Base-by-base conservation (phyloP, 2,113 vertebrate species). In the Sturnus vulgaris region DNA sequence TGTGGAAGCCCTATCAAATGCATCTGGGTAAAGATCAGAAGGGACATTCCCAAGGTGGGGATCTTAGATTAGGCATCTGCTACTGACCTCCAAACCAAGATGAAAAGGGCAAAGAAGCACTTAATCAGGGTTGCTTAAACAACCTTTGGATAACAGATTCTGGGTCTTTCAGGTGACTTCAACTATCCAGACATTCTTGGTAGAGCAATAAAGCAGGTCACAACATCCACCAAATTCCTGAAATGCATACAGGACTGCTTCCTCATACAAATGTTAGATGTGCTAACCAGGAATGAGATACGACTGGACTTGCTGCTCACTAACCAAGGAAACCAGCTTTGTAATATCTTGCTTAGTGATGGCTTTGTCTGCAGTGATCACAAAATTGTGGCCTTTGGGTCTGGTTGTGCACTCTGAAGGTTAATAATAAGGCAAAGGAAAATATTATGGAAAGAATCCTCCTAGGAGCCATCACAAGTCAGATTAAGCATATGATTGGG, bases 401-500 rank as follows among this genome's bases (percentile, higher is more conserved):
- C 55, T 37, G 25, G 10, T 27, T 72, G 27, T 44, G 56, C 12
- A 13, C 0, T 11, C 28, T 40, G 15, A 66, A 72, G 20, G 23
- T 53, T 52, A 30, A 19, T 42, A 53, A 15, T 33, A 73, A 49
- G 44, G 37, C 23, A 49, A 16, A 82, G 19, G 20, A 33, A 72
- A 57, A 31, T 33, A 17, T 33, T 64, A 42, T 10, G 57, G 40
- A 56, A 80, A 56, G 42, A 64, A 35, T 56, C 25, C 40, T 79
- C 40, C 49, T 42, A 53, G 42, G 17, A 56, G 13, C 13, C 16
- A 30, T 56, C 24, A 15, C 25, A 35, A 56, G 9, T 56, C 20
- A 80, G 57, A 31, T 4, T 3, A 49, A 63, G 2, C 30, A 24
- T 1, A 0, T 31, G 17, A 50, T 31, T 56, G 3, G 35, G 35